Percentiles rank a stretch among this genome's conserved stretches.
These are phyloP conservation scores for Arion vulgaris DNA, from an alignment of 1,140 invertebrate genomes.

Conservation along the genomic window DNA sequence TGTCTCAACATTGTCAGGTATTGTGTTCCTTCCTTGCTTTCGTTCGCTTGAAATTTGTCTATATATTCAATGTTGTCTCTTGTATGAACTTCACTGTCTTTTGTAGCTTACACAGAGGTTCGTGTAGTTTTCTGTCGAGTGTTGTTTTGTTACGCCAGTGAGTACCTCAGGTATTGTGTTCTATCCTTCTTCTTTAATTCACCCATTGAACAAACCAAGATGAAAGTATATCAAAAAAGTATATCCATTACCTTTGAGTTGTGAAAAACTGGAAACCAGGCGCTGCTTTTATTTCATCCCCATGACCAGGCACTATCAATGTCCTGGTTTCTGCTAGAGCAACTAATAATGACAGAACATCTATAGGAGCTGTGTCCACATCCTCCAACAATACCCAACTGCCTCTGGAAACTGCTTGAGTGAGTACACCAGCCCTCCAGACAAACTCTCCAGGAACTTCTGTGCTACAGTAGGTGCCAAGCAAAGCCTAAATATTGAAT, in stretches of 20 bases:
- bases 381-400: slow-evolving; percentile 97
- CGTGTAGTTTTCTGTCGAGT: too few species aligned
- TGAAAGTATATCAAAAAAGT: too few species aligned
- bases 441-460: slow-evolving; percentile 97
- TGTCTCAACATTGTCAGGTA: too few species aligned
- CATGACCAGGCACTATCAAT: slow-evolving; percentile 89
- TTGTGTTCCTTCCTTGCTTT: too few species aligned
- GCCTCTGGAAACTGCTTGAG: slow-evolving; percentile 86
- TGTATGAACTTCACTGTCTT: too few species aligned
- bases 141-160: too few species aligned
- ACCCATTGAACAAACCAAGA: too few species aligned
- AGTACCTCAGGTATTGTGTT: too few species aligned
- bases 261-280: slow-evolving; percentile 93
- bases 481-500: slow-evolving; percentile 83
- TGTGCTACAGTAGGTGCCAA: slow-evolving; percentile 96
- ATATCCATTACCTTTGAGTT: slow-evolving; percentile 87
- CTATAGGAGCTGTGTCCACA: slow-evolving; percentile 92
- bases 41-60: too few species aligned
- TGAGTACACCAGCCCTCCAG: slow-evolving; percentile 88
- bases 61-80: too few species aligned
- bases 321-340: slow-evolving; percentile 87
- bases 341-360: slow-evolving; percentile 90
- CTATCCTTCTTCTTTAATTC: too few species aligned
- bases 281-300: slow-evolving; percentile 83
- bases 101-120: too few species aligned